phyloP scores from a whole-genome alignment of 2,113 vertebrate genomes.

The Zeus faber region DNA sequence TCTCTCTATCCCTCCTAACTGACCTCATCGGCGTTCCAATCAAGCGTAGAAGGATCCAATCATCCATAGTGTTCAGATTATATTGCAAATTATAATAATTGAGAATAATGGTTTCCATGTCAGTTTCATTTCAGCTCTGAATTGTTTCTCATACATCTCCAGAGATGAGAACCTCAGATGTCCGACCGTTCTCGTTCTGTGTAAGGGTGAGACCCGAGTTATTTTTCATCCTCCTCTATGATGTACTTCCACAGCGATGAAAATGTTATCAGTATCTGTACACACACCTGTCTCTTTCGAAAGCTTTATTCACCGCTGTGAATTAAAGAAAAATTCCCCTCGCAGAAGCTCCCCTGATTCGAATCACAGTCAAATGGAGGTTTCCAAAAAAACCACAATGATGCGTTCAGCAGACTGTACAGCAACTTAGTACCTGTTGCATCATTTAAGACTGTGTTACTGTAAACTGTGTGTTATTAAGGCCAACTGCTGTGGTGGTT shows the following conservation, averaged over 20 bases:
- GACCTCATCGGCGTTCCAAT: constrained; percentile 53
- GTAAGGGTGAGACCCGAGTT: constrained; percentile 23
- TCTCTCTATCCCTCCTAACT: constrained; percentile 40
- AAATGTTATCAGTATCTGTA: constrained; percentile 26
- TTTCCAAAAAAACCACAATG: constrained; percentile 10
- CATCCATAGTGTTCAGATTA: constrained; percentile 61
- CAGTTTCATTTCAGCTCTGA: constrained; percentile 54
- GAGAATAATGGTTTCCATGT: constrained; percentile 70
- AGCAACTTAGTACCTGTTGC: constrained; percentile 1
- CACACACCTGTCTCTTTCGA: constrained; percentile 35
- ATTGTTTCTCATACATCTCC: constrained; percentile 49
- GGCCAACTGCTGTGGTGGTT: constrained; percentile 7
- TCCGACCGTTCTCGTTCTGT: constrained; percentile 4
- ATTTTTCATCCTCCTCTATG: constrained; percentile 20
- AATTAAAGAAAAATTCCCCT: constrained; percentile 5
- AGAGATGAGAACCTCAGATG: constrained; percentile 11
- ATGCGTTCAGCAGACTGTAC: constrained; percentile 11
- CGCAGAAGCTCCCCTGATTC: neutral
- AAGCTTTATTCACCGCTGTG: neutral
- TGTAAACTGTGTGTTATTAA: constrained; percentile 22
- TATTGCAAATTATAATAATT: constrained; percentile 70
- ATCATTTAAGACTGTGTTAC: constrained; percentile 28
- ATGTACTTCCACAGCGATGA: constrained; percentile 22
- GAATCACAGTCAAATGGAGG: too few relatives aligned
- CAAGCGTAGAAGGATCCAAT: constrained; percentile 50